Conservation (phyloP, 2,797 vertebrate genomes). For the Melanotaenia trifasciata region DNA sequence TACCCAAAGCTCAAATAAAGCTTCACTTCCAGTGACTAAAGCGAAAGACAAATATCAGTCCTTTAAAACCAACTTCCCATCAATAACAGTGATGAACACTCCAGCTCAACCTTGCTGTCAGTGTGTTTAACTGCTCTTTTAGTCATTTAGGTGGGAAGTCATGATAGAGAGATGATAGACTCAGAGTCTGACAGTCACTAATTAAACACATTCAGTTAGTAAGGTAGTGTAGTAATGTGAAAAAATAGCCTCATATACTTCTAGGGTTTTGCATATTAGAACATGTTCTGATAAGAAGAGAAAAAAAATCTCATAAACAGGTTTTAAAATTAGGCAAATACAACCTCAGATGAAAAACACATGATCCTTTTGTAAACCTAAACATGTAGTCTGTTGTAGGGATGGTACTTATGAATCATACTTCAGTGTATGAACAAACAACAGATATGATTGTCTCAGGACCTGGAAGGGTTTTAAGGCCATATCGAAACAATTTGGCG, state of each 20-base stretch:
- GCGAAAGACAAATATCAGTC: constrained; percentile 17
- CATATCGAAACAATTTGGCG: too few relatives aligned
- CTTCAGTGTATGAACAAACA: too few relatives aligned
- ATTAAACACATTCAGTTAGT: not conserved
- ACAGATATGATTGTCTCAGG: too few relatives aligned
- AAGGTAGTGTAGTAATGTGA: not conserved
- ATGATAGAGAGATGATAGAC: not conserved
- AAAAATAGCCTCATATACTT: not conserved
- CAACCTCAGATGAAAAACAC: too few relatives aligned
- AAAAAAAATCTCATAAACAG: too few relatives aligned
- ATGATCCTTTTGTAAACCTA: too few relatives aligned
- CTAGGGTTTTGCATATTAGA: too few relatives aligned
- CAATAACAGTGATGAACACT: constrained; percentile 21
- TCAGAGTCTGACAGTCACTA: not conserved
- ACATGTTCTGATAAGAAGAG: too few relatives aligned
- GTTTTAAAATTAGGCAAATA: too few relatives aligned
- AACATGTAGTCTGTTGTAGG: too few relatives aligned
- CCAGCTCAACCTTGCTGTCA: not conserved
- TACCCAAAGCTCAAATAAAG: not conserved
- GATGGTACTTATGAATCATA: too few relatives aligned
- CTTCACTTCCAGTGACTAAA: constrained; percentile 29
- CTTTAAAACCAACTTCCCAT: constrained; percentile 35
- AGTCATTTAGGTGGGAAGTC: not conserved
- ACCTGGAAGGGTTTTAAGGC: too few relatives aligned
- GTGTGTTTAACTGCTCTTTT: not conserved